A percentile compares a stretch with the other conserved stretches of the same genome.
Conservation (phyloP, 2,113 vertebrate genomes). For the Podilymbus podiceps region DNA sequence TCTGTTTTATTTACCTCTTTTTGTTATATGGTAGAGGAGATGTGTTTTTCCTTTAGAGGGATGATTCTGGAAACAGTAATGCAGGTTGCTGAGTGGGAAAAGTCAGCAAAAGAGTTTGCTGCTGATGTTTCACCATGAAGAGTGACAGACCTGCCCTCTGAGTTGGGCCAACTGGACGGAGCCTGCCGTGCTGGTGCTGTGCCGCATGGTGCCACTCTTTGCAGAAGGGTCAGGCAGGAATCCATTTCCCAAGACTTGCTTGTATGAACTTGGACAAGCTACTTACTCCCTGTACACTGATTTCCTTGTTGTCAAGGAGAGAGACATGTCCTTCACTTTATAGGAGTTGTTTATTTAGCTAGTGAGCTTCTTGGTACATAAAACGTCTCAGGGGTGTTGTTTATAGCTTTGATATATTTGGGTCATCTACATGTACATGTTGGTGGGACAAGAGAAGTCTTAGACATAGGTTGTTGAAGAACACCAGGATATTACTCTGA, state of each 20-base stretch:
- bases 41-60: background rate
- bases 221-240: background rate
- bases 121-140: background rate
- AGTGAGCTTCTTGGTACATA: background rate
- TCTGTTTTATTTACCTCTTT: background rate
- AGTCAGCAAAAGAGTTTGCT: background rate
- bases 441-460: background rate
- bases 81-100: fast-evolving
- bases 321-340: background rate
- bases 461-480: background rate
- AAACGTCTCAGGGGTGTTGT: background rate
- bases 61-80: background rate
- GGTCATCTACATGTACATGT: background rate
- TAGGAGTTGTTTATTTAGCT: background rate
- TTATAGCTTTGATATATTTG: background rate
- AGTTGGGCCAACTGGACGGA: background rate
- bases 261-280: background rate
- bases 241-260: background rate
- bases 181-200: background rate
- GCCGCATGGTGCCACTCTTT: background rate
- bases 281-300: background rate
- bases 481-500: background rate
- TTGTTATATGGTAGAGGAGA: background rate
- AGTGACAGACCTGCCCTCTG: background rate
- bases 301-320: background rate